phyloP scores from a whole-genome alignment of 2,888 invertebrate genomes.

The Scaptomyza parva region DNA sequence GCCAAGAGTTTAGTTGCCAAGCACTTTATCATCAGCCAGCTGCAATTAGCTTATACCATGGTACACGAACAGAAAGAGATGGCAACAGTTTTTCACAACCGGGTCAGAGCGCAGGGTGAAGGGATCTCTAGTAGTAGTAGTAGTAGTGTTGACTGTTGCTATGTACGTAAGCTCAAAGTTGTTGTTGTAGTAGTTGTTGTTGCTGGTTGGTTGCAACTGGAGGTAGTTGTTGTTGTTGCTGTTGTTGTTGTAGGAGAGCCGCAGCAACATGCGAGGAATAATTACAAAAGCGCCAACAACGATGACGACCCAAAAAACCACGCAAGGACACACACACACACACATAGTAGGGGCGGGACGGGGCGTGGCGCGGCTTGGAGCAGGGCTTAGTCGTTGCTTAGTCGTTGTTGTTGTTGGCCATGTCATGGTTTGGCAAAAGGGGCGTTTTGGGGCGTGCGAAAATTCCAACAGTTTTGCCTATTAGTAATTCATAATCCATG shows the following conservation, averaged over 20 bases:
- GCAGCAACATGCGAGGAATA: conserved; percentile 57
- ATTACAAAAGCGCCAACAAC: conserved; percentile 68
- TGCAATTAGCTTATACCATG: conserved; percentile 47
- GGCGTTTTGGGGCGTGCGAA: conserved; percentile 66
- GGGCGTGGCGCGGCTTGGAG: not conserved
- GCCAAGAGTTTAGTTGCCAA: conserved; percentile 37
- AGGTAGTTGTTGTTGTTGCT: not conserved
- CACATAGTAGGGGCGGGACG: not conserved
- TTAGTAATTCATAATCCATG: conserved; percentile 77
- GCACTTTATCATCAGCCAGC: conserved; percentile 61
- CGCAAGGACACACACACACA: conserved; percentile 12
- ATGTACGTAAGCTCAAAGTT: conserved; percentile 9
- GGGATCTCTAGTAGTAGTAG: too few species aligned
- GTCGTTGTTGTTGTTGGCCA: conserved; percentile 13
- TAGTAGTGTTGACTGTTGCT: conserved; percentile 32
- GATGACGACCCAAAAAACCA: conserved; percentile 53
- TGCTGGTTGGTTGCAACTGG: conserved; percentile 4
- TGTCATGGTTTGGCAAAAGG: conserved; percentile 18
- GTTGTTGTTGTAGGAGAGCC: too few species aligned
- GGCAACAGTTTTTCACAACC: conserved; percentile 12
- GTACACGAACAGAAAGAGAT: not conserved
- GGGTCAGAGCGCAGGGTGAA: conserved; percentile 23
- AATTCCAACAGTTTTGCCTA: conserved; percentile 72
- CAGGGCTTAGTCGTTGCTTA: not conserved
- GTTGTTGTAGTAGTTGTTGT: not conserved